Percentiles rank a stretch among this genome's conserved stretches.
Evolutionary conservation across 2,113 vertebrate species (phyloP).

Genomic region (Scortum barcoo): DNA sequence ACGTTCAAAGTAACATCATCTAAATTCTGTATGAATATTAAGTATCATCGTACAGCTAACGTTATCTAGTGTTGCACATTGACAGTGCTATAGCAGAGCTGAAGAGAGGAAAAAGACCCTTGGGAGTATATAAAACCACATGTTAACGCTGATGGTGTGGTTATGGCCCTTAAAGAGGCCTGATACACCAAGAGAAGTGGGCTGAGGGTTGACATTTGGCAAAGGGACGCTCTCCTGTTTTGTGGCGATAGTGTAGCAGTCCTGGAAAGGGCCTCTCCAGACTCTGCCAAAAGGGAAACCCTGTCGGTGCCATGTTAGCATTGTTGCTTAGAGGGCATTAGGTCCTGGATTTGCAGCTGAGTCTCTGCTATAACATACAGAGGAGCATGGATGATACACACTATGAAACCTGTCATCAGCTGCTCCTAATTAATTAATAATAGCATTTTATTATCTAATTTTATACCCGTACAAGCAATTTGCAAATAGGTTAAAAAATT

Average conservation of each 20-base stretch:
- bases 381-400: not conserved
- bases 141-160: slow-evolving; percentile 35
- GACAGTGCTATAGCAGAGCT: too few species aligned
- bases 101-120: too few species aligned
- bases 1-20: too few species aligned
- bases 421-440: not conserved
- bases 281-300: slow-evolving; percentile 46
- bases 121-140: too few species aligned
- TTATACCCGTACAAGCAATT: not conserved
- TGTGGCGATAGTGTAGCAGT: slow-evolving; percentile 58
- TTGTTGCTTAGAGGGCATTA: slow-evolving; percentile 36
- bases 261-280: slow-evolving; percentile 32
- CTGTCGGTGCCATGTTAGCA: slow-evolving; percentile 33
- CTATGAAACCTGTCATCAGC: not conserved
- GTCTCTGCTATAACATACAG: slow-evolving; percentile 18
- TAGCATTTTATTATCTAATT: not conserved
- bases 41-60: too few species aligned
- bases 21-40: too few species aligned
- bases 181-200: slow-evolving; percentile 35
- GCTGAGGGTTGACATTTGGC: slow-evolving; percentile 58
- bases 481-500: not conserved
- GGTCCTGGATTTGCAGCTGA: slow-evolving; percentile 33
- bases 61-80: too few species aligned
- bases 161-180: slow-evolving; percentile 32
- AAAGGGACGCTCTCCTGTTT: slow-evolving; percentile 45